Percentiles rank a stretch among this genome's conserved stretches.
Evolutionary conservation across 2,888 invertebrate species (phyloP).

Genomic region (Chalcis sispes): DNA sequence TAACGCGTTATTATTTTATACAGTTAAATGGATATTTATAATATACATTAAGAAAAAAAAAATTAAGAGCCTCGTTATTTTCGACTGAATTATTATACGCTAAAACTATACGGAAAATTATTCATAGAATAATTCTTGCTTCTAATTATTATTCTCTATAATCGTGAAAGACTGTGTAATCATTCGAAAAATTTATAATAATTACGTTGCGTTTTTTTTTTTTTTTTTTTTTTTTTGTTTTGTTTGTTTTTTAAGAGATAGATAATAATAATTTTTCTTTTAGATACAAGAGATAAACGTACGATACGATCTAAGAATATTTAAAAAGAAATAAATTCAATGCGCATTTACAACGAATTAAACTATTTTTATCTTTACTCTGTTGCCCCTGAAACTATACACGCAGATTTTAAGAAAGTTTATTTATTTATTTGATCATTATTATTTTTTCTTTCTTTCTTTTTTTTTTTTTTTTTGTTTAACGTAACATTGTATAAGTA

Average conservation of each 20-base stretch:
- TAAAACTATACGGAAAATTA: constrained; percentile 41
- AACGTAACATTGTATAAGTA: background rate
- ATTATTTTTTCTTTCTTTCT: constrained; percentile 3
- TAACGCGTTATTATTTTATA: background rate
- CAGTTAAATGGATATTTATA: constrained; percentile 23
- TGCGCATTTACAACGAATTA: constrained; percentile 11
- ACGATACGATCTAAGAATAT: constrained; percentile 14
- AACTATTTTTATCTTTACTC: background rate
- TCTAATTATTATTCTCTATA: background rate
- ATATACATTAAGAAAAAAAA: constrained; percentile 8
- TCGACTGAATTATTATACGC: background rate
- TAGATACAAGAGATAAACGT: constrained; percentile 14
- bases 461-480: background rate
- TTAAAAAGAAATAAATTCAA: constrained; percentile 15
- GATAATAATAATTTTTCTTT: background rate
- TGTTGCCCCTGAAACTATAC: background rate
- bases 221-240: constrained; percentile 21
- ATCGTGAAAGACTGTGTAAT: constrained; percentile 38
- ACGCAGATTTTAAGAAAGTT: constrained; percentile 7
- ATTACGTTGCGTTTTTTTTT: constrained; percentile 28
- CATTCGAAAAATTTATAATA: constrained; percentile 27
- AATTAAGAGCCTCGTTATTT: background rate
- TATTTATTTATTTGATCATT: too few species aligned
- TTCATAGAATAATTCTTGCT: constrained; percentile 46
- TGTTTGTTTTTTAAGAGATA: too few species aligned